Conservation (phyloP, 1,140 invertebrate species). For the Araneus ventricosus region DNA sequence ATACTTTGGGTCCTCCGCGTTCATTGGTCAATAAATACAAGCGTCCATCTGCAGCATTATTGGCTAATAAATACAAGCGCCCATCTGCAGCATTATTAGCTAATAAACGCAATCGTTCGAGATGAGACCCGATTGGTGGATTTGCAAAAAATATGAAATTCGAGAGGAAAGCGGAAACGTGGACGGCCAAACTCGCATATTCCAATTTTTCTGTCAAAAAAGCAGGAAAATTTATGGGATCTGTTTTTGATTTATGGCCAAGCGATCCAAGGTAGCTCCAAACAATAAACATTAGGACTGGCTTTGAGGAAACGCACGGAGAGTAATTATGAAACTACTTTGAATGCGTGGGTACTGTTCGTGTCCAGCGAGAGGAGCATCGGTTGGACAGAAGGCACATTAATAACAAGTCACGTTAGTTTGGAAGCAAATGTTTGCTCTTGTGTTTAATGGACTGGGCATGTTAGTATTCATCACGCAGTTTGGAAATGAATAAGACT, state of each 20-base stretch:
- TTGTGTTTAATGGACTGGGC: neutral
- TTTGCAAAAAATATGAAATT: neutral
- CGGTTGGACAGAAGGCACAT: neutral
- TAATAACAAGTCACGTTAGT: constrained; percentile 24
- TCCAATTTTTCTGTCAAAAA: neutral
- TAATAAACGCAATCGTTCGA: constrained; percentile 17
- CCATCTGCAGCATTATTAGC: neutral
- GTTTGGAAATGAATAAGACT: neutral
- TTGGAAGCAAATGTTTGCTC: constrained; percentile 1
- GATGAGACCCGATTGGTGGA: constrained; percentile 2
- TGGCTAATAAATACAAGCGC: constrained; percentile 25
- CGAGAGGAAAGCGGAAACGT: constrained; percentile 23
- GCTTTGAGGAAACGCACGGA: neutral
- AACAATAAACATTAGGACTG: constrained; percentile 11
- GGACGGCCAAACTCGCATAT: neutral
- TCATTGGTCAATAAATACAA: constrained; percentile 23
- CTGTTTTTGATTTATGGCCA: constrained; percentile 39
- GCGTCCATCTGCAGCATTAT: neutral
- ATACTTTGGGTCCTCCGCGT: neutral
- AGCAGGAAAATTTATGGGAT: constrained; percentile 42
- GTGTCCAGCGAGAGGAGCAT: neutral
- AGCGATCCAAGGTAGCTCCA: neutral
- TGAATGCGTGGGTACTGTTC: neutral
- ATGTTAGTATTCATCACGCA: neutral
- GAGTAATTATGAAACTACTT: constrained; percentile 9